These are phyloP conservation scores for Galleria mellonella DNA, from an alignment of 1,140 invertebrate genomes.

Conservation along the genomic window DNA sequence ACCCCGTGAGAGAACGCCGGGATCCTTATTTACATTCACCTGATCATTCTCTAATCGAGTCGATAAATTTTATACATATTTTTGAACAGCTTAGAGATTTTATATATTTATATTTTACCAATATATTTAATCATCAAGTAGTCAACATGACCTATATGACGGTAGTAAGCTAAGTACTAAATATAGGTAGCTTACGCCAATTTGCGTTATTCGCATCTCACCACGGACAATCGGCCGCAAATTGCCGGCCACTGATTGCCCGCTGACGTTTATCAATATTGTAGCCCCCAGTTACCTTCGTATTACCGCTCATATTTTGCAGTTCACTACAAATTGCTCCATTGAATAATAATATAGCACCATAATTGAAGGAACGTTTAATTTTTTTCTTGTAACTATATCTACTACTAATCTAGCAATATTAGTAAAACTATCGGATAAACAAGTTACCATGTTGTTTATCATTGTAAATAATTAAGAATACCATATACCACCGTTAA, in stretches of 20 bases:
- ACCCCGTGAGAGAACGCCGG: slow-evolving; percentile 37
- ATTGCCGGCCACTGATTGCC: slow-evolving; percentile 61
- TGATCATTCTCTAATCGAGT: slow-evolving; percentile 4
- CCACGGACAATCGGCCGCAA: slow-evolving; percentile 63
- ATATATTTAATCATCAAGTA: too few species aligned
- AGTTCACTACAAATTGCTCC: slow-evolving; percentile 3
- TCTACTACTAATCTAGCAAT: too few species aligned
- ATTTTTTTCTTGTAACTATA: too few species aligned
- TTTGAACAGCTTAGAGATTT: background rate
- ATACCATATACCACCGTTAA: too few species aligned
- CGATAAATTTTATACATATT: background rate
- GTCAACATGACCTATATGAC: too few species aligned
- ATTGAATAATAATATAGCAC: background rate
- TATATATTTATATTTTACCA: background rate
- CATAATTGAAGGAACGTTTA: too few species aligned
- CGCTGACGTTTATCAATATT: slow-evolving; percentile 66
- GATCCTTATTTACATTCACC: slow-evolving; percentile 25
- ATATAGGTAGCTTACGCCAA: slow-evolving; percentile 46
- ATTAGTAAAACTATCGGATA: too few species aligned
- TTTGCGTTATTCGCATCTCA: slow-evolving; percentile 53
- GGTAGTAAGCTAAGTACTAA: slow-evolving; percentile 34
- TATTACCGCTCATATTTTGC: background rate
- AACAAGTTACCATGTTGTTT: too few species aligned
- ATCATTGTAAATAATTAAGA: too few species aligned
- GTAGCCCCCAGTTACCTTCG: slow-evolving; percentile 15